Base-by-base conservation (phyloP, 2,888 invertebrate genomes). In the Tenthredo notha region DNA sequence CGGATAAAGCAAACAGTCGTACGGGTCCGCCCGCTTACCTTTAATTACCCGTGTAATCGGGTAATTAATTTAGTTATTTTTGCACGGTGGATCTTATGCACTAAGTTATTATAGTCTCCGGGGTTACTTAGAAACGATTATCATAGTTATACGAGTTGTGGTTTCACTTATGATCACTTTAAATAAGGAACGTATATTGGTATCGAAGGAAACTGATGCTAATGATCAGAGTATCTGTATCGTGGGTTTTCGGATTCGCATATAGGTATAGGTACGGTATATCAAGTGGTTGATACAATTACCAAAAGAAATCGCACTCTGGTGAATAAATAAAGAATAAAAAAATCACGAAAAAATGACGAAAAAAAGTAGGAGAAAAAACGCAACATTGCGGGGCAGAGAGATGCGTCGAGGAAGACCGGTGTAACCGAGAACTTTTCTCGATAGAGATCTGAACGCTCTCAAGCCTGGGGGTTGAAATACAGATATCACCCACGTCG, bases 401-500 rank as follows among this genome's bases (percentile, higher is more conserved):
- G 77, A 67, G 54, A 47, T 1, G 77, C 29, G 29, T 6, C 25
- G 74, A 47, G 77, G 54, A 77, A 61, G 80, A 43, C 54, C 67
- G 29, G 61, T 82, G 90, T 89, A 91, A 90, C 90, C 88, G 90
- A 90, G 90, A 91, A 90, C 89, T 90, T 89, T 86, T 86, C 80
- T 77, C 86, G 91, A 91, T 91, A 90, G 88, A 86, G 86, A 91
- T 91, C 91, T 88, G 86, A 88, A 88, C 88, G 89, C n/a, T 86
- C 85, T 86, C 84, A 86, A 87, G 87, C 88, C 85, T 82, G 86
- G 87, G 88, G 88, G 88, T 86, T 90, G 88, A 90, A 90, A 91
- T 88, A 90, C 88, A 91, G 91, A 91, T 91, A 90, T 91, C 91
- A 90, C 91, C 91, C 91, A 91, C 90, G 91, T 89, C 87, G 91